These are phyloP conservation scores for Eufriesea mexicana DNA, from an alignment of 1,140 invertebrate genomes.

Conservation along the genomic window DNA sequence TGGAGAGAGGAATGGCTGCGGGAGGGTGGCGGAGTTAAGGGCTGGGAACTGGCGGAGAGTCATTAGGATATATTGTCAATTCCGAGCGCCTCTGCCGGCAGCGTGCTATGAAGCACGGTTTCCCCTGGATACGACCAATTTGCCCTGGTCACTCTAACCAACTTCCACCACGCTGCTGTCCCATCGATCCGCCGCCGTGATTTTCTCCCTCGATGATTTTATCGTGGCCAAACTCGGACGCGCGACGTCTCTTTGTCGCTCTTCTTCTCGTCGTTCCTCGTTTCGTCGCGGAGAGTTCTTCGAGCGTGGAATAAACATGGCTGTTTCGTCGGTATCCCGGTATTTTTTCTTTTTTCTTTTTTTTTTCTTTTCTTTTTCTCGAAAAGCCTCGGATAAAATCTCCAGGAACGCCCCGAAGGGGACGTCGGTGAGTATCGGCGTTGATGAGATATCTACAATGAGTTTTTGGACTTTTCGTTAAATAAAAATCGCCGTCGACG, in stretches of 20 bases:
- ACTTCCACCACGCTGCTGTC: neutral
- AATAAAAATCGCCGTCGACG: conserved; percentile 8
- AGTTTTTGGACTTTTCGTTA: neutral
- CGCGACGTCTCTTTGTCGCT: neutral
- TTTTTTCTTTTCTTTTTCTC: neutral
- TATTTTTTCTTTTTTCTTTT: no score
- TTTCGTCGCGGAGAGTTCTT: neutral
- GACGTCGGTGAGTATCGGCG: neutral
- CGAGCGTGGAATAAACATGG: no score
- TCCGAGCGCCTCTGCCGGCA: conserved; percentile 34
- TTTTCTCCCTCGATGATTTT: conserved; percentile 12
- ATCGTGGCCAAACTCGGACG: neutral
- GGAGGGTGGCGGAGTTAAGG: conserved; percentile 11
- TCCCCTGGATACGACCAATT: conserved; percentile 73
- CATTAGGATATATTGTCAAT: conserved; percentile 68
- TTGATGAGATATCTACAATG: conserved; percentile 40
- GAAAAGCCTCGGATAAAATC: neutral
- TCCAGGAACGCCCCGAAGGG: neutral
- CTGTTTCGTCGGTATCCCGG: no score
- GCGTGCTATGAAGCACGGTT: conserved; percentile 44
- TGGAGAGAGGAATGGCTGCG: neutral
- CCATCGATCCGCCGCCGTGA: conserved; percentile 1
- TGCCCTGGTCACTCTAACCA: neutral
- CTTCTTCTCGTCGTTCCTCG: neutral
- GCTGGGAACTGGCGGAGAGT: conserved; percentile 34